Conservation (phyloP, 2,113 vertebrate species). For the Megalops atlanticus region DNA sequence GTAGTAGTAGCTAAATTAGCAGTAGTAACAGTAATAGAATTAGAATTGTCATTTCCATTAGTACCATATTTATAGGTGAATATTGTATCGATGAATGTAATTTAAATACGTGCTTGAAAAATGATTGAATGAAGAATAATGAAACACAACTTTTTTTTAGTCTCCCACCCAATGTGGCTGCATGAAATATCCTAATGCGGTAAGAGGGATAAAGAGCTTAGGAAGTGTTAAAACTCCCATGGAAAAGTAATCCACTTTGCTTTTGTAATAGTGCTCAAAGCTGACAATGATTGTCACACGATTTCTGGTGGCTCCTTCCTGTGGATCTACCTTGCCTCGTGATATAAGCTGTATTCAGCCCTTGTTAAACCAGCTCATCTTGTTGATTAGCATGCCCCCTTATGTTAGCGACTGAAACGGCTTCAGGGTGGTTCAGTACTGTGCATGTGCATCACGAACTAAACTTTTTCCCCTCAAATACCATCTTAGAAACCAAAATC, state of each 20-base stretch:
- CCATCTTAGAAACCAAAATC: background rate
- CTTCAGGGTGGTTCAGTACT: background rate
- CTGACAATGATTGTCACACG: slow-evolving; percentile 38
- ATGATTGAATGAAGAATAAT: too few relatives aligned
- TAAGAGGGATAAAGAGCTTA: slow-evolving; percentile 40
- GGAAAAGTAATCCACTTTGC: slow-evolving; percentile 50
- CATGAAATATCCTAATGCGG: background rate
- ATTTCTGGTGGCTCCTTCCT: background rate
- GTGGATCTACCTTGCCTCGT: background rate
- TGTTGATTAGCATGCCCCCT: background rate
- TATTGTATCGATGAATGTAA: background rate
- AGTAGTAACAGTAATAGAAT: too few relatives aligned
- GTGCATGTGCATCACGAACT: background rate
- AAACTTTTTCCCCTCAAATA: background rate
- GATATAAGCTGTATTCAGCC: background rate
- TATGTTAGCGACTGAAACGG: too few relatives aligned
- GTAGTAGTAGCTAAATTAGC: too few relatives aligned
- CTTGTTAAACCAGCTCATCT: background rate
- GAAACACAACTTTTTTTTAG: too few relatives aligned
- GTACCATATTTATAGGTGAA: background rate
- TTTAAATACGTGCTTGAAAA: background rate
- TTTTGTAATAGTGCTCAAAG: slow-evolving; percentile 41
- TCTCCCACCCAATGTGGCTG: background rate
- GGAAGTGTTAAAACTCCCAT: slow-evolving; percentile 33
- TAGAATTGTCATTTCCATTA: too few relatives aligned